Percentiles rank a stretch among this genome's conserved stretches.
Conservation (phyloP, 1,140 invertebrate species). For the Diuraphis noxia region DNA sequence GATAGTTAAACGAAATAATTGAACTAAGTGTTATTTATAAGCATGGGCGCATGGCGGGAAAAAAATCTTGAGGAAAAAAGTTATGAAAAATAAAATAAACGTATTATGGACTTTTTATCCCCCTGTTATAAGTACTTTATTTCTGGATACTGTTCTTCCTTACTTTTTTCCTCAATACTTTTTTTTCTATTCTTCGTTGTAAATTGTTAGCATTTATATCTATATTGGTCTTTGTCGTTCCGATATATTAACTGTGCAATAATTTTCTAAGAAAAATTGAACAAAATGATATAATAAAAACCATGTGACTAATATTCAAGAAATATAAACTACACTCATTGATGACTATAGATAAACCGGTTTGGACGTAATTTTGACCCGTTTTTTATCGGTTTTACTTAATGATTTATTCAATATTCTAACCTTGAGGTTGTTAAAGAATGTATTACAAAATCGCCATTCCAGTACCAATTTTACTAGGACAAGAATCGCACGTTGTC, state of each 20-base stretch:
- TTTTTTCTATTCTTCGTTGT: no score
- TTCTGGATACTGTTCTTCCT: neutral
- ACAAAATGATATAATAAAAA: neutral
- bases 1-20: no score
- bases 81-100: neutral
- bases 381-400: neutral
- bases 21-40: neutral
- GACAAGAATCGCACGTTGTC: neutral
- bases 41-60: neutral
- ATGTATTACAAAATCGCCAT: neutral
- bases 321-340: neutral
- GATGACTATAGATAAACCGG: constrained; percentile 1
- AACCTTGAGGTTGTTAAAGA: neutral
- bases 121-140: neutral
- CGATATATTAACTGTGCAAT: neutral
- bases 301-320: neutral
- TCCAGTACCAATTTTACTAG: neutral
- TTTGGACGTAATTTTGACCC: neutral
- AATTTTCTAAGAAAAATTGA: neutral
- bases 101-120: neutral
- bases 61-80: neutral
- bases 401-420: neutral
- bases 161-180: neutral
- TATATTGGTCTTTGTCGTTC: neutral
- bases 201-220: neutral